Evolutionary conservation across 1,140 invertebrate genomes (phyloP).

Genomic region (Sycophila sp.): DNA sequence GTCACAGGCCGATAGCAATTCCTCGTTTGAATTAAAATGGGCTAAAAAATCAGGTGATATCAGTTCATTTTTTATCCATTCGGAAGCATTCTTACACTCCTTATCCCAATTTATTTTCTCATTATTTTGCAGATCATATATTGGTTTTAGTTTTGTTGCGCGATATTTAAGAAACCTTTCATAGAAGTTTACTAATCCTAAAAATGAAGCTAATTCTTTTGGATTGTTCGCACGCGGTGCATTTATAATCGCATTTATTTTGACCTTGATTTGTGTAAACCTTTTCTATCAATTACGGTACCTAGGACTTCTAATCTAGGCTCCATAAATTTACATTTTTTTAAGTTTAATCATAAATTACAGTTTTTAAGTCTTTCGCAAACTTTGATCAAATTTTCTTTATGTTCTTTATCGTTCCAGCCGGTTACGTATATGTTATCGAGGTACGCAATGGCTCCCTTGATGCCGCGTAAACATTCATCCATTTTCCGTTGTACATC

Average conservation of each 20-base stretch:
- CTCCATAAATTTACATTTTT: constrained; percentile 37
- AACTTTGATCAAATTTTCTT: neutral
- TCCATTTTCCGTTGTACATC: constrained; percentile 39
- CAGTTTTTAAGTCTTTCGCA: constrained; percentile 34
- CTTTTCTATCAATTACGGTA: constrained; percentile 43
- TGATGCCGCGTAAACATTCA: constrained; percentile 25
- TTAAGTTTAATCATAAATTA: constrained; percentile 30
- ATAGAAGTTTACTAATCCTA: constrained; percentile 10
- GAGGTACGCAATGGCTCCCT: constrained; percentile 1
- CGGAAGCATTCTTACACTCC: neutral
- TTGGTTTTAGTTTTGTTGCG: neutral
- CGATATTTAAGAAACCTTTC: neutral
- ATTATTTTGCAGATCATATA: constrained; percentile 5
- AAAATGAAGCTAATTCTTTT: constrained; percentile 10
- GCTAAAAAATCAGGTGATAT: neutral
- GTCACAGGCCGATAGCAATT: neutral
- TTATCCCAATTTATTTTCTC: constrained; percentile 9
- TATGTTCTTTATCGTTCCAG: neutral
- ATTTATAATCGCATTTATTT: neutral
- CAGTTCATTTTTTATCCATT: constrained; percentile 10
- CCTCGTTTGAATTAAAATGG: neutral
- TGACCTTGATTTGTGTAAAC: constrained; percentile 40
- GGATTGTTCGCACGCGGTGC: neutral
- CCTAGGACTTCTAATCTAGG: constrained; percentile 42
- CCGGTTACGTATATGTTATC: neutral